A percentile compares a stretch with the other conserved stretches of the same genome.
phyloP scores from a whole-genome alignment of 1,140 invertebrate species.

The Triops longicaudatus region DNA sequence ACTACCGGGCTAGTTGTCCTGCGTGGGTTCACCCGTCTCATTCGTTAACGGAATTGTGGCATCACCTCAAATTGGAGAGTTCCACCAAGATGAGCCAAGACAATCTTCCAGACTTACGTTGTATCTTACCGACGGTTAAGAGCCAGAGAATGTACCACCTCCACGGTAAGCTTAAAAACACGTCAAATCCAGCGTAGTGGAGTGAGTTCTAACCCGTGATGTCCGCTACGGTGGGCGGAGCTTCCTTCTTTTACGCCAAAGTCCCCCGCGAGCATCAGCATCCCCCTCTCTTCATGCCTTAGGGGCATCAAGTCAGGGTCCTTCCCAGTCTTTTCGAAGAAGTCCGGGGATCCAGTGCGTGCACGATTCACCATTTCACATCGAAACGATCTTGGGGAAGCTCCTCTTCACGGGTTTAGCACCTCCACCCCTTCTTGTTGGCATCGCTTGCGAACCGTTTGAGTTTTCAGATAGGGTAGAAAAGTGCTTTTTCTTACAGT shows the following conservation, averaged over 20 bases:
- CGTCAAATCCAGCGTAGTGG: neutral
- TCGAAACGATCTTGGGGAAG: neutral
- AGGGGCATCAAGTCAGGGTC: neutral
- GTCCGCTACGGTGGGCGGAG: neutral
- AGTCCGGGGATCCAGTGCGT: neutral
- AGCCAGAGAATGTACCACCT: too few species aligned
- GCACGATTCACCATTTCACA: neutral
- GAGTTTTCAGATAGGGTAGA: too few species aligned
- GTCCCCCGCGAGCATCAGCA: neutral
- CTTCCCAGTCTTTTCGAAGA: slow-evolving; percentile 8
- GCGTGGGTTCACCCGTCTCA: neutral
- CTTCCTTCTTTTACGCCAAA: neutral
- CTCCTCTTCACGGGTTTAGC: too few species aligned
- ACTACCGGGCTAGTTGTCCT: neutral
- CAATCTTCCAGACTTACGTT: neutral
- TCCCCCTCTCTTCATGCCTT: neutral
- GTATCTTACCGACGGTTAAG: too few species aligned
- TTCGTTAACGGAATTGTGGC: neutral
- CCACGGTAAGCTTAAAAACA: too few species aligned
- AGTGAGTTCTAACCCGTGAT: neutral
- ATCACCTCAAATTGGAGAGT: neutral
- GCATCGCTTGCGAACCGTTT: too few species aligned
- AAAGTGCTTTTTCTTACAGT: too few species aligned
- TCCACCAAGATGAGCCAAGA: neutral
- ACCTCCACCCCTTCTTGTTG: too few species aligned